Conservation (phyloP, 2,888 invertebrate species). For the Calameuta pallipes region DNA sequence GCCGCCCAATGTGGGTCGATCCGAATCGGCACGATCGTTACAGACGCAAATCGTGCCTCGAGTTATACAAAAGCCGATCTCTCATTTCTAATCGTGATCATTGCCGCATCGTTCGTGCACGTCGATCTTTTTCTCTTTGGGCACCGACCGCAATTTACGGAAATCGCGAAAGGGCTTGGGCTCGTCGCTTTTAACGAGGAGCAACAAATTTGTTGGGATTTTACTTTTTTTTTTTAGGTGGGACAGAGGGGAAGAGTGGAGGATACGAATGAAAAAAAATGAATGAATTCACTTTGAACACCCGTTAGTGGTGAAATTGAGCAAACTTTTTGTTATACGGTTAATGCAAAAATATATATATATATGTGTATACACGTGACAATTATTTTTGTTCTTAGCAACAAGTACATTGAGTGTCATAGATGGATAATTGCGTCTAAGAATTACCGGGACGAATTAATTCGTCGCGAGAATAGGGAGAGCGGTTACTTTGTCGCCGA, state of each 20-base stretch:
- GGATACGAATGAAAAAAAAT: no score
- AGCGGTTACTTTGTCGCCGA: not conserved
- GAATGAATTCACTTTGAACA: not conserved
- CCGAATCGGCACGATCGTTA: not conserved
- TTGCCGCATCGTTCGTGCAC: not conserved
- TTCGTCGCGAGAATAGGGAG: not conserved
- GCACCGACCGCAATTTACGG: not conserved
- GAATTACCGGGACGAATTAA: not conserved
- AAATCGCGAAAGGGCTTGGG: not conserved
- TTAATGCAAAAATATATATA: not conserved
- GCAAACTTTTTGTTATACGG: not conserved
- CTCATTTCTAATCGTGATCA: not conserved
- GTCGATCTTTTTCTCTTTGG: not conserved
- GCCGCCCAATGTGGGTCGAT: not conserved
- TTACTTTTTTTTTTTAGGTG: not conserved
- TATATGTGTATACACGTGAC: not conserved
- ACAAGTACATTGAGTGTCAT: not conserved
- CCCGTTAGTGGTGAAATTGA: not conserved
- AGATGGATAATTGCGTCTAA: not conserved
- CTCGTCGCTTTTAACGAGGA: not conserved
- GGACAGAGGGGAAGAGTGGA: no score
- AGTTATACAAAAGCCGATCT: not conserved
- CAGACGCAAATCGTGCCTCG: not conserved
- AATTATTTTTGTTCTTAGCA: not conserved
- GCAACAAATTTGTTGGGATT: not conserved